phyloP scores from a whole-genome alignment of 2,797 vertebrate species.

The Nyctibius grandis region DNA sequence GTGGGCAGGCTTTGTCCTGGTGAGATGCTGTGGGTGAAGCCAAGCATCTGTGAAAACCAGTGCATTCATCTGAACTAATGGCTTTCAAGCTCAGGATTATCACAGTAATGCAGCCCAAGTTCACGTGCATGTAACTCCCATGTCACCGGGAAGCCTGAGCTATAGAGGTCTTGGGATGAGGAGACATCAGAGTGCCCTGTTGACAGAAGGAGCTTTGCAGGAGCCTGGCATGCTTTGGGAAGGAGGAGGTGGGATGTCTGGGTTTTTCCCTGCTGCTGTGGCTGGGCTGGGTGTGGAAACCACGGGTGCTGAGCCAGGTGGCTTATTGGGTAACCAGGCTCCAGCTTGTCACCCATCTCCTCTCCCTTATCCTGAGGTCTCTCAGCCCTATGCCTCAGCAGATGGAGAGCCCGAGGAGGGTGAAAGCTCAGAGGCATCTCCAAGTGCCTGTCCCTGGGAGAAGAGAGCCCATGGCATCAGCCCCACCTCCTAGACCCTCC shows the following conservation, averaged over 20 bases:
- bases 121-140: background rate
- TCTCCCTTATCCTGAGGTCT: background rate
- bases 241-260: background rate
- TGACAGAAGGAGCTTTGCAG: background rate
- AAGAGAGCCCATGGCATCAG: background rate
- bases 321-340: background rate
- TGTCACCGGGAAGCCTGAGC: background rate
- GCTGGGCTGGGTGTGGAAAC: background rate
- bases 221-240: background rate
- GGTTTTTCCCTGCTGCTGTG: background rate
- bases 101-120: background rate
- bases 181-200: no score
- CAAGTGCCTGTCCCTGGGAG: background rate
- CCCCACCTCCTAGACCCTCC: no score
- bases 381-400: background rate
- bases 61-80: background rate
- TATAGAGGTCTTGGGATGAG: background rate
- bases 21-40: background rate
- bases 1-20: background rate
- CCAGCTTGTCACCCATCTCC: background rate
- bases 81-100: background rate
- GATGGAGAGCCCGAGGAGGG: accelerated
- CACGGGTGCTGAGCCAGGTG: background rate
- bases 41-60: background rate
- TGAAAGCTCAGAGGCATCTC: background rate